Evolutionary conservation across 2,888 invertebrate genomes (phyloP), one percentile per base, ranked within the genome.

Genomic region (Caenorhabditis virilis): DNA sequence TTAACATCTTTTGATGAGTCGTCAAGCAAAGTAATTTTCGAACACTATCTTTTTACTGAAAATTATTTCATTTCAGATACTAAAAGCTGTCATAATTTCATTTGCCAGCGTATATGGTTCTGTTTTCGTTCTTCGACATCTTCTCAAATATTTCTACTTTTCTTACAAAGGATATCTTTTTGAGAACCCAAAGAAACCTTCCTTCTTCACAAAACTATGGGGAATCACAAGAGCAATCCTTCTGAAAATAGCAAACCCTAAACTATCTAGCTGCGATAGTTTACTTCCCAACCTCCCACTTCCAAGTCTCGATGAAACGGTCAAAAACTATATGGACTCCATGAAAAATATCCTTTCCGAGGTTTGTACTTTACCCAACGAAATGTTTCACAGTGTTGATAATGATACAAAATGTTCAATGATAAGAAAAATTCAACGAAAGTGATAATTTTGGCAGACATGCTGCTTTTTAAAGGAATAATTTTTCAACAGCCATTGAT

Each of bases 91-190:
- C 0, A 22, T 49, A 16, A 61, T 62, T 20, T 61, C 71, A 4
- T 16, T 55, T 4, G 13, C 55, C 9, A 47, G 43, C 35, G 47
- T 53, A 16, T 61, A 64, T 27, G 54, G 57, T 9, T 42, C 59
- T 6, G 62, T 68, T 23, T 66, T 76, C 48, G n/a, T 73, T 23
- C 42, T 77, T 46, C 72, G 78, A 20, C 51, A 60, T 43, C 53
- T 76, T 52, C 56, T 79, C 20, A 65, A 68, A 42, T 56, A 70
- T 45, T 76, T 78, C 58, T 69, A 74, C 67, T 80, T 80, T 54
- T 63, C 72, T 15, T 80, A 80, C 71, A 80, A 80, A 55, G 74
- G 74, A 46, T 80, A 70, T 53, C 53, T 80, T 27, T 78, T 72
- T 47, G 80, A 80, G 51, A 69, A 75, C 30, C 72, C 74, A 18